Conservation (phyloP, 1,140 invertebrate genomes). For the Platorchestia sp. region DNA sequence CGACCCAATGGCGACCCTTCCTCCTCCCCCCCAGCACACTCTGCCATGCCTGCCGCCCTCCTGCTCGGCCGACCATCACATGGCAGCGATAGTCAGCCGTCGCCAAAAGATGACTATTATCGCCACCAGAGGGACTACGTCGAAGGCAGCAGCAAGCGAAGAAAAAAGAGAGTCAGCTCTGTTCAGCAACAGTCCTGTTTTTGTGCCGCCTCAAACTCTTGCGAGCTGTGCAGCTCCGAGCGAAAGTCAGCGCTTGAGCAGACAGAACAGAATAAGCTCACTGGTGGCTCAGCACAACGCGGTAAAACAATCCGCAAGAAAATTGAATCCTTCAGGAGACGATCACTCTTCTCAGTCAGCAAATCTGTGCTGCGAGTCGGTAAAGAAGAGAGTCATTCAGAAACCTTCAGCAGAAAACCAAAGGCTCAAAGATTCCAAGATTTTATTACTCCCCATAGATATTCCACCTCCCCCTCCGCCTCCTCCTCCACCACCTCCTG, state of each 20-base stretch:
- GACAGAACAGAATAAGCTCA: not conserved
- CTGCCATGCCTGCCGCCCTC: not conserved
- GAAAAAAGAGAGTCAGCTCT: conserved; percentile 23
- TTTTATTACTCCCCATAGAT: conserved; percentile 10
- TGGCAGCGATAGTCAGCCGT: not conserved
- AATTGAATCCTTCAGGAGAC: conserved; percentile 12
- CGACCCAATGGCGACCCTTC: conserved; percentile 6
- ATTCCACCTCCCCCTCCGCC: conserved; percentile 36
- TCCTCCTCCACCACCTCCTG: conserved; percentile 24
- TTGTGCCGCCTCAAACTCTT: conserved; percentile 4
- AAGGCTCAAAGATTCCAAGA: conserved; percentile 53
- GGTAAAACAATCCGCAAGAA: conserved; percentile 33
- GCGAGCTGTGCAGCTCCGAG: not conserved
- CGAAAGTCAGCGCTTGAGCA: not conserved
- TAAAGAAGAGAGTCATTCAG: not conserved
- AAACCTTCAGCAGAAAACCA: conserved; percentile 37
- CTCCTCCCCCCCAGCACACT: not conserved
- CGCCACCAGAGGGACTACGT: not conserved
- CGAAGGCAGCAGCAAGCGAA: conserved; percentile 12
- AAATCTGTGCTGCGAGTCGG: not conserved
- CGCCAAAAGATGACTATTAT: not conserved
- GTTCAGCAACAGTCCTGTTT: not conserved
- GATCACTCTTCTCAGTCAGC: conserved; percentile 20
- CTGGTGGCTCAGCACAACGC: conserved; percentile 4
- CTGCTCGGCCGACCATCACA: not conserved